Percentiles rank a stretch among this genome's conserved stretches.
Conservation (phyloP, 2,797 vertebrate genomes). For the Yasuhikotakia modesta region DNA sequence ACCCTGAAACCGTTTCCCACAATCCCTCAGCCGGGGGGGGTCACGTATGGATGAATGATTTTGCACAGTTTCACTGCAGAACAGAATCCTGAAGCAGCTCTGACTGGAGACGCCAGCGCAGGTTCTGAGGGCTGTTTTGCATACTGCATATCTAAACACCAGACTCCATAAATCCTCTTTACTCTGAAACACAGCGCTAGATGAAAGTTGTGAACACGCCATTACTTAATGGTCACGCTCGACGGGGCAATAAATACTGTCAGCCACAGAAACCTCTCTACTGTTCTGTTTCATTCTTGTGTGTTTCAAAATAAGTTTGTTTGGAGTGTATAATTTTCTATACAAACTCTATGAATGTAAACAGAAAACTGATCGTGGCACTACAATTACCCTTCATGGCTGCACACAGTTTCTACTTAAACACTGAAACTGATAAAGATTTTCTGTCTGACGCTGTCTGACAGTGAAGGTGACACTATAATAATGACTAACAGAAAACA, state of each 20-base stretch:
- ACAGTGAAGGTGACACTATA: not conserved
- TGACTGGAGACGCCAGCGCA: slow-evolving; percentile 3
- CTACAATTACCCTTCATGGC: not conserved
- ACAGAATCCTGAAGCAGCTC: slow-evolving; percentile 3
- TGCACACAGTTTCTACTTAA: too few relatives aligned
- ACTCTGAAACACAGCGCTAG: slow-evolving; percentile 18
- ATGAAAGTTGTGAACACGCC: slow-evolving; percentile 26
- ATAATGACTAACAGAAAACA: slow-evolving; percentile 1
- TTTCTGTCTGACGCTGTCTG: not conserved
- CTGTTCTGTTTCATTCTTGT: too few relatives aligned
- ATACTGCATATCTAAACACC: slow-evolving; percentile 10
- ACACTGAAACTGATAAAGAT: too few relatives aligned
- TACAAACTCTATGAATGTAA: not conserved
- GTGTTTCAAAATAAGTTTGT: not conserved
- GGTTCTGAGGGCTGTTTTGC: slow-evolving; percentile 23
- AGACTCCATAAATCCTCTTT: slow-evolving; percentile 27
- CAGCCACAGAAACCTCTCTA: slow-evolving; percentile 11
- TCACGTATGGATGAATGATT: not conserved
- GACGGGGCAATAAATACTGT: slow-evolving; percentile 39
- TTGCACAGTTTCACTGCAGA: not conserved
- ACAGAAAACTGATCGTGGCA: not conserved
- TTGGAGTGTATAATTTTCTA: not conserved
- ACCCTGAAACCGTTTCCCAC: slow-evolving; percentile 55
- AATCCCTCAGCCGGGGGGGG: slow-evolving; percentile 48
- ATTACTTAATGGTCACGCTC: slow-evolving; percentile 39